Base-by-base conservation (phyloP, 2,888 invertebrate species). In the Dicyrtoma fusca region DNA sequence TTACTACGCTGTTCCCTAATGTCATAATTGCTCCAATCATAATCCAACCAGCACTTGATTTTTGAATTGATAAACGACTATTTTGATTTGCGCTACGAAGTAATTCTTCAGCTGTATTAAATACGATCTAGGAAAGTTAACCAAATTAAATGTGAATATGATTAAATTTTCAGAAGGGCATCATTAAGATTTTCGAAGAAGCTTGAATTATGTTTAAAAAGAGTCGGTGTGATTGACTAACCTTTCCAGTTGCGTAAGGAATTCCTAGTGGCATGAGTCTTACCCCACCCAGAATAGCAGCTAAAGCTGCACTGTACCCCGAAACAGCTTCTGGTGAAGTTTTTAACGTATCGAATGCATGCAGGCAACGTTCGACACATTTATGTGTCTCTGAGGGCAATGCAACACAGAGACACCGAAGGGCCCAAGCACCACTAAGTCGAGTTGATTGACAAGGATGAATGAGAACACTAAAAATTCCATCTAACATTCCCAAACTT, bases 11-110 rank as follows among this genome's bases (percentile, higher is more conserved):
- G 53, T 77, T 79, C 21, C 79, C 75, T 78, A 98, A 85, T 0
- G 97, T 96, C 90, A 97, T 96, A 69, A 99, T 94, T 69, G 98
- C 92, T 45, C 97, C 97, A 80, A 99, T 94, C 53, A 99, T 87
- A 61, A 97, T 87, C 99, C 99, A 99, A 34, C 98, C 98, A 45
- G 97, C 97, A 83, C 96, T 95, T 0, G 97, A 97, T 82, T 97
- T 88, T 80, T 96, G 95, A 75, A 97, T 87, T 0, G 97, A 97
- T 71, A 99, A 87, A 65, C 97, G 88, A 83, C 95, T 95, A 84
- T 96, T 98, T 85, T 98, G 97, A 81, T 94, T 95, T 0, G 99
- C 98, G 75, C 97, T 96, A 76, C 97, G 88, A 61, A 99, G 85
- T 79, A 99, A 85, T 83, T 99, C 98, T 85, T 99, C 98, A 0